Evolutionary conservation across 2,113 vertebrate species (phyloP).

Genomic region (Capreolus pygargus): DNA sequence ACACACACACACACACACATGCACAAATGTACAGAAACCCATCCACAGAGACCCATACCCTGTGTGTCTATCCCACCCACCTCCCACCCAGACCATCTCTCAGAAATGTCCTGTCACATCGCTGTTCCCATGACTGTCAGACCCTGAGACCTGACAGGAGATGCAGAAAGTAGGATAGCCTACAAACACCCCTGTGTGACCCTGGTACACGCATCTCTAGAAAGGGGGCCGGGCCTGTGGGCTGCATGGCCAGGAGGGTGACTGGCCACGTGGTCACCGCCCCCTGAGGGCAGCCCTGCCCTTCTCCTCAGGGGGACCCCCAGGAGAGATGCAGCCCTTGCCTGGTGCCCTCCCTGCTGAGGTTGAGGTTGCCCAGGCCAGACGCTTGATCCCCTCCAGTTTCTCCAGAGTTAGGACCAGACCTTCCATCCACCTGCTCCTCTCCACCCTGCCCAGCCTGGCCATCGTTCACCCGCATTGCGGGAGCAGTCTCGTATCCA

Average conservation of each 20-base stretch:
- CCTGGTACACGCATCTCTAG: fast-evolving
- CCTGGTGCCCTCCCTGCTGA: background rate
- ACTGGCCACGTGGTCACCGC: fast-evolving
- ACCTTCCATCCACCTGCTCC: background rate
- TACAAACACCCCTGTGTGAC: fast-evolving
- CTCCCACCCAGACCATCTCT: too few relatives aligned
- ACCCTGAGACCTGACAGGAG: fast-evolving
- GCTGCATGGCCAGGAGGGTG: background rate
- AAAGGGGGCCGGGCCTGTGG: background rate
- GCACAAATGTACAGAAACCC: background rate
- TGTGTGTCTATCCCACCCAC: background rate
- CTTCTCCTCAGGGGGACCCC: background rate
- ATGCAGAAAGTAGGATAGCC: fast-evolving
- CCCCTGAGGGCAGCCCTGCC: background rate
- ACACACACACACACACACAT: background rate
- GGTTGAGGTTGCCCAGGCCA: background rate
- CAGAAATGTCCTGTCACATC: fast-evolving
- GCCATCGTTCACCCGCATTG: fast-evolving
- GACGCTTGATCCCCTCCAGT: fast-evolving
- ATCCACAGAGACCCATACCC: background rate
- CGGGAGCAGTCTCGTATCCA: background rate
- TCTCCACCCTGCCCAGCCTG: background rate
- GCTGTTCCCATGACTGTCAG: background rate
- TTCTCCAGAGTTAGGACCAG: background rate
- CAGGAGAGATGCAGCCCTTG: background rate